phyloP scores from a whole-genome alignment of 2,888 invertebrate species.

The Lucinisca nassula region DNA sequence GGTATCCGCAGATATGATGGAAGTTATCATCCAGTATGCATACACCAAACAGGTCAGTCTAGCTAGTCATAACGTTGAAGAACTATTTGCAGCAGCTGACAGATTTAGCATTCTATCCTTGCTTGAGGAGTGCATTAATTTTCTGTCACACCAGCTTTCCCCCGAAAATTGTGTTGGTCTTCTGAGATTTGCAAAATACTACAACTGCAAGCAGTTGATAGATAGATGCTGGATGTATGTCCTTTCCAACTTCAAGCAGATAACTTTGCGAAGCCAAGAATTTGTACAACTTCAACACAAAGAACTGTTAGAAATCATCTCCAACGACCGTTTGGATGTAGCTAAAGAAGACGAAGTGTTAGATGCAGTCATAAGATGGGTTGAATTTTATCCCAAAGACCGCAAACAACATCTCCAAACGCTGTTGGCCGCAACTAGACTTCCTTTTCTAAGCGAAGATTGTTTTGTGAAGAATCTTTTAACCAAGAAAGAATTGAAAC shows the following conservation, averaged over 20 bases:
- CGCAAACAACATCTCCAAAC: slow-evolving; percentile 93
- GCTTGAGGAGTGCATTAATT: slow-evolving; percentile 93
- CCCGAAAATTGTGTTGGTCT: slow-evolving; percentile 95
- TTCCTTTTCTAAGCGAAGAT: slow-evolving; percentile 72
- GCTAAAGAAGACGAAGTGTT: slow-evolving; percentile 90
- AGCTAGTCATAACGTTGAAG: slow-evolving; percentile 91
- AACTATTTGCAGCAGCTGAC: slow-evolving; percentile 92
- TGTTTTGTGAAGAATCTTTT: slow-evolving; percentile 61
- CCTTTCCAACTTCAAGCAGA: slow-evolving; percentile 88
- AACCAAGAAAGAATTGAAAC: slow-evolving; percentile 57
- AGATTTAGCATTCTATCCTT: slow-evolving; percentile 93
- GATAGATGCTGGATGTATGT: slow-evolving; percentile 92
- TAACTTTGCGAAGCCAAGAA: slow-evolving; percentile 77
- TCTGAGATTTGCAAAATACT: slow-evolving; percentile 94
- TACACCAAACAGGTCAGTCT: slow-evolving; percentile 92
- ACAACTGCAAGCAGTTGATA: slow-evolving; percentile 92
- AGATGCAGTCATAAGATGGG: slow-evolving; percentile 86
- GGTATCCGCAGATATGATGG: slow-evolving; percentile 73
- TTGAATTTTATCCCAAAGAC: slow-evolving; percentile 92
- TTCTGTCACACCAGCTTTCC: slow-evolving; percentile 91
- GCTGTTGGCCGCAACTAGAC: slow-evolving; percentile 78
- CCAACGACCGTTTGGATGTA: slow-evolving; percentile 92
- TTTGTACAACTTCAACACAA: slow-evolving; percentile 89
- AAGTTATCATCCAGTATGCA: slow-evolving; percentile 90
- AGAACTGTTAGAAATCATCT: slow-evolving; percentile 70